A percentile compares a stretch with the other conserved stretches of the same genome.
Evolutionary conservation across 2,113 vertebrate genomes (phyloP).

Genomic region (Hippocampus guttulatus): DNA sequence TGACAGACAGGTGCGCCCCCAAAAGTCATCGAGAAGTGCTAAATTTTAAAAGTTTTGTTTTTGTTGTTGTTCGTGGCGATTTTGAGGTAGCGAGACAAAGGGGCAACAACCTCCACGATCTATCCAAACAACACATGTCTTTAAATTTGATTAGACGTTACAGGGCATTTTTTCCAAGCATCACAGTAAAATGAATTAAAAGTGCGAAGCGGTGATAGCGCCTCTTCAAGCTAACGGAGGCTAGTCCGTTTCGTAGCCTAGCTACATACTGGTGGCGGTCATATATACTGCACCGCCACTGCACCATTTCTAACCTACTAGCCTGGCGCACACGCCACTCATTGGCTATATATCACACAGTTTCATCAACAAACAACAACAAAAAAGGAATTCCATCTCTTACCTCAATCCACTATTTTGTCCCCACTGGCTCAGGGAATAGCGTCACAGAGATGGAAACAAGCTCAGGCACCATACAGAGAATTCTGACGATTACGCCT

Average conservation of each 20-base stretch:
- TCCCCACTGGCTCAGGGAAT: not conserved
- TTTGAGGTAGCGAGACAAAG: not conserved
- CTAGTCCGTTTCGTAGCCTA: not conserved
- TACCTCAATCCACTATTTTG: conserved; percentile 31
- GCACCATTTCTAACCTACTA: conserved; percentile 48
- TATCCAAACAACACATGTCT: not conserved
- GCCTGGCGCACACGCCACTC: conserved; percentile 5
- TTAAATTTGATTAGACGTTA: not conserved
- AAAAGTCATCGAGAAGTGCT: not conserved
- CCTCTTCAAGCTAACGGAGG: conserved; percentile 30
- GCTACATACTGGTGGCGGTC: not conserved
- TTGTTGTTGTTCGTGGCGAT: not conserved
- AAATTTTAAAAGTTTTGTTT: not conserved
- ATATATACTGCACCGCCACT: conserved; percentile 36
- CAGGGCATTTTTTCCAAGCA: not conserved
- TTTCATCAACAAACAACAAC: not conserved
- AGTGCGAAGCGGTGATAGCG: not conserved
- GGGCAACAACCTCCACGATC: not conserved
- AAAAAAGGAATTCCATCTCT: fast-evolving
- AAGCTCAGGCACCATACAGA: conserved; percentile 14
- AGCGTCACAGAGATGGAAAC: conserved; percentile 38
- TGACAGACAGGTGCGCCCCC: not conserved
- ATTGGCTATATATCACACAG: not conserved
- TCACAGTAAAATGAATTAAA: not conserved
- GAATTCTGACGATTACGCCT: not conserved